Percentiles rank a stretch among this genome's conserved stretches.
Evolutionary conservation across 2,888 invertebrate genomes (phyloP).

Genomic region (Eumerus sabulonum): DNA sequence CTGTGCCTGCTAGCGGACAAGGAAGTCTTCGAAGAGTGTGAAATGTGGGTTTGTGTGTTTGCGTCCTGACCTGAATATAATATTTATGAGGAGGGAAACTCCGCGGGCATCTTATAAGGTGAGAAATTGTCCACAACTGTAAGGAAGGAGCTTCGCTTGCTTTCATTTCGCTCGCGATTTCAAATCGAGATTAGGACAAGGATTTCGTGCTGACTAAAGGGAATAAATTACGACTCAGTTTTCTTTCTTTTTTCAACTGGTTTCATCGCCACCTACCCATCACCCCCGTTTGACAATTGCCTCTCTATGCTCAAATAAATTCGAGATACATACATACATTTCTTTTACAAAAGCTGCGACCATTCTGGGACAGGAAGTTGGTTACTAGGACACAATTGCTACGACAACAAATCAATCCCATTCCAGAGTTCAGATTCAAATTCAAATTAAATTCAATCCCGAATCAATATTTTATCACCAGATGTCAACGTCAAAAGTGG

Average conservation of each 20-base stretch:
- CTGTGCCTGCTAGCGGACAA: conserved; percentile 57
- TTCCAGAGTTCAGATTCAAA: too few species aligned
- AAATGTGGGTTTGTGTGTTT: conserved; percentile 26
- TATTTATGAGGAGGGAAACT: conserved; percentile 59
- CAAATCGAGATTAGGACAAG: conserved; percentile 56
- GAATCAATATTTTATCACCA: too few species aligned
- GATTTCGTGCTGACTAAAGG: conserved; percentile 59
- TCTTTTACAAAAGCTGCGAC: neutral
- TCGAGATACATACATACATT: conserved; percentile 16
- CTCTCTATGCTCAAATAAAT: conserved; percentile 24
- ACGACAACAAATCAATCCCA: too few species aligned
- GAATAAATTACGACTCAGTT: conserved; percentile 64
- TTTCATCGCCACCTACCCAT: neutral
- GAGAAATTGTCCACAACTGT: conserved; percentile 53
- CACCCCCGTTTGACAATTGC: too few species aligned
- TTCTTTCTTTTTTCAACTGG: conserved; percentile 43
- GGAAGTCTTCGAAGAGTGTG: conserved; percentile 65
- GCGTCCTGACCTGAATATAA: conserved; percentile 67
- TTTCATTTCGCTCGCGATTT: conserved; percentile 48
- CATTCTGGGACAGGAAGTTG: conserved; percentile 43
- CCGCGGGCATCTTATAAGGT: conserved; percentile 28
- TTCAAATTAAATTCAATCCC: too few species aligned
- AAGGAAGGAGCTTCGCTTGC: conserved; percentile 42
- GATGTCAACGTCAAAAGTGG: neutral
- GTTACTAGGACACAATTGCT: conserved; percentile 5